Conservation (phyloP, 2,113 vertebrate species). For the Gymnarchus niloticus region DNA sequence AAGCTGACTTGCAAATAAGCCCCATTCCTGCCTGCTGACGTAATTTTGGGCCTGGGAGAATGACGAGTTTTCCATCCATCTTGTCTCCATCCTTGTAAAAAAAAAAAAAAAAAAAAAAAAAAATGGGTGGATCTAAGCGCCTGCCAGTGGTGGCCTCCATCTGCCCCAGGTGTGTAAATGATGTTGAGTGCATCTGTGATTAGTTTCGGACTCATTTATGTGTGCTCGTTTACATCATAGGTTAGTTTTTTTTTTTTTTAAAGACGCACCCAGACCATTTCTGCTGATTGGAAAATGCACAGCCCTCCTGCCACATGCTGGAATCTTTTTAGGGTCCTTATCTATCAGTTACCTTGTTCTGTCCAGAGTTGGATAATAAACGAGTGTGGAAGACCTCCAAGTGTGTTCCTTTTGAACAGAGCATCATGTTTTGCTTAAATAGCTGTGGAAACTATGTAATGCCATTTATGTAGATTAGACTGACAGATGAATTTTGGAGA, state of each 20-base stretch:
- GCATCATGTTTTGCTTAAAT: background rate
- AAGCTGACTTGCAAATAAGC: background rate
- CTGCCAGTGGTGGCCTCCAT: background rate
- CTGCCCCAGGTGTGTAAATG: background rate
- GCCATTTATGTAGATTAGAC: background rate
- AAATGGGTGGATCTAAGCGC: background rate
- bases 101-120: too few relatives aligned
- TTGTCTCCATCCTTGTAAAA: background rate
- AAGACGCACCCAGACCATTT: background rate
- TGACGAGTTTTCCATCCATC: background rate
- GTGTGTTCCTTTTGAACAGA: background rate
- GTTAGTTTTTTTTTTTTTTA: background rate
- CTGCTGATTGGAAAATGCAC: background rate
- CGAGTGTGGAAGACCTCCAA: background rate
- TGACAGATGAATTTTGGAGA: background rate
- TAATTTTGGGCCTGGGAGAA: background rate
- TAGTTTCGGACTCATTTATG: background rate
- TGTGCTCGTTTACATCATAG: background rate
- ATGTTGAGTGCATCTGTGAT: background rate
- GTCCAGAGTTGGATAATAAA: background rate
- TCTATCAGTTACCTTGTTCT: too few relatives aligned
- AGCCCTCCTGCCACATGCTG: background rate
- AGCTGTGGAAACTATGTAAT: background rate
- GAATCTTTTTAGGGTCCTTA: background rate
- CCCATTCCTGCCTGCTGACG: background rate